Conservation (phyloP, 2,888 invertebrate species). For the Achlya flavicornis region DNA sequence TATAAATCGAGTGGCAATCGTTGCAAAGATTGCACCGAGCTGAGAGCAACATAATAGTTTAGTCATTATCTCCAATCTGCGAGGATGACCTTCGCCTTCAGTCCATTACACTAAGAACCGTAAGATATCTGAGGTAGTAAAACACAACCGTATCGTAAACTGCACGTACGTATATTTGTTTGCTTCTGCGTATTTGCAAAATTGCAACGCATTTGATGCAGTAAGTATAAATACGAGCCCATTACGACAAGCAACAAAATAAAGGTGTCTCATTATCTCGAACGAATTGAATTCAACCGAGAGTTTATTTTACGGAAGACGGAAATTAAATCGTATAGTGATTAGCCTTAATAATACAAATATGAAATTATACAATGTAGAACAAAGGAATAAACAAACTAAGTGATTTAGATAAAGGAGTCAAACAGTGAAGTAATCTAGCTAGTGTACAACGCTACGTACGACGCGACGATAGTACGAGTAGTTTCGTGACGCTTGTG, state of each 20-base stretch:
- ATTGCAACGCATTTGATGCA: background rate
- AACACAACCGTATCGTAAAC: background rate
- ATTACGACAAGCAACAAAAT: too few species aligned
- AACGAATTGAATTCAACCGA: background rate
- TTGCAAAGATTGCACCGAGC: background rate
- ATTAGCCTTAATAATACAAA: background rate
- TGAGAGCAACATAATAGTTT: background rate
- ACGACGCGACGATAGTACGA: too few species aligned
- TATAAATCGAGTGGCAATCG: background rate
- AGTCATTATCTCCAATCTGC: slow-evolving; percentile 2
- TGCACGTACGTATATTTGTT: background rate
- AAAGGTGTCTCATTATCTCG: background rate
- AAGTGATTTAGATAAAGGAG: background rate
- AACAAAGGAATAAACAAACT: background rate
- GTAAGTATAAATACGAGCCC: background rate
- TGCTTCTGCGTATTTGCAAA: background rate
- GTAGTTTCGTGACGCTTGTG: background rate
- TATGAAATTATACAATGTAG: background rate
- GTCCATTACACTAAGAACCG: background rate
- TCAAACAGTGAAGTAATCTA: background rate
- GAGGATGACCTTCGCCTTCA: slow-evolving; percentile 2
- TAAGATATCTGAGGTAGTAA: slow-evolving; percentile 3
- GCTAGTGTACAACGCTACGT: background rate
- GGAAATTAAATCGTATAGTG: background rate
- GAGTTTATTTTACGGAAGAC: background rate